A percentile compares a stretch with the other conserved stretches of the same genome.
These are phyloP conservation scores for Penaeus monodon DNA, from an alignment of 2,888 invertebrate genomes.

Conservation along the genomic window DNA sequence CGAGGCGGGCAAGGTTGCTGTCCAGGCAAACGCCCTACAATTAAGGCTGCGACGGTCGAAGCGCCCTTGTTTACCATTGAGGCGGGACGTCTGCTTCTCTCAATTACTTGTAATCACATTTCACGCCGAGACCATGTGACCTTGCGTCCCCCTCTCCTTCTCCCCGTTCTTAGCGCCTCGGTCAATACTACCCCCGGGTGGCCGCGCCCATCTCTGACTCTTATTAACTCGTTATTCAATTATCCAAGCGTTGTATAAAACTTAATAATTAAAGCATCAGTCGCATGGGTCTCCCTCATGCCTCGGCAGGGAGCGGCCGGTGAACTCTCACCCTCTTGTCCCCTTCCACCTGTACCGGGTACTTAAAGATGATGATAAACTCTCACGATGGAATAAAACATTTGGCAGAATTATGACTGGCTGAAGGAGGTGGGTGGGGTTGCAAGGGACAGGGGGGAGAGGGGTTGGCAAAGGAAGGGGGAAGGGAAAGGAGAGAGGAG, in stretches of 20 bases:
- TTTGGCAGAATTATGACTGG: background rate
- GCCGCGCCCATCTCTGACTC: too few species aligned
- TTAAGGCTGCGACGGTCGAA: constrained; percentile 21
- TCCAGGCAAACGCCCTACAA: constrained; percentile 16
- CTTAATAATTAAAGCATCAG: too few species aligned
- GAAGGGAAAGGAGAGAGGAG: background rate
- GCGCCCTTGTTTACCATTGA: constrained; percentile 37
- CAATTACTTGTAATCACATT: constrained; percentile 61
- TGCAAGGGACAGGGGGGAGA: background rate
- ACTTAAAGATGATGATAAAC: too few species aligned
- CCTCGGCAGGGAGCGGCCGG: too few species aligned
- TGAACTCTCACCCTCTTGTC: too few species aligned
- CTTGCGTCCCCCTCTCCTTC: background rate
- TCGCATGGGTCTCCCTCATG: too few species aligned
- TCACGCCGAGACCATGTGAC: constrained; percentile 43
- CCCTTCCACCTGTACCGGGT: too few species aligned
- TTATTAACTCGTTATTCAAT: too few species aligned
- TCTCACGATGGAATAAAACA: too few species aligned
- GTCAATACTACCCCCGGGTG: too few species aligned
- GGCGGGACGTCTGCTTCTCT: constrained; percentile 48
- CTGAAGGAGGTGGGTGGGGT: background rate
- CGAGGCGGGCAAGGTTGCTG: background rate
- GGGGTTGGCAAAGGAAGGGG: background rate
- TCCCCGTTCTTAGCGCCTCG: too few species aligned
- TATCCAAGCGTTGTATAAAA: too few species aligned